Percentiles rank a stretch among this genome's conserved stretches.
phyloP scores from a whole-genome alignment of 2,113 vertebrate species.

The Phrynosoma blainvillii region DNA sequence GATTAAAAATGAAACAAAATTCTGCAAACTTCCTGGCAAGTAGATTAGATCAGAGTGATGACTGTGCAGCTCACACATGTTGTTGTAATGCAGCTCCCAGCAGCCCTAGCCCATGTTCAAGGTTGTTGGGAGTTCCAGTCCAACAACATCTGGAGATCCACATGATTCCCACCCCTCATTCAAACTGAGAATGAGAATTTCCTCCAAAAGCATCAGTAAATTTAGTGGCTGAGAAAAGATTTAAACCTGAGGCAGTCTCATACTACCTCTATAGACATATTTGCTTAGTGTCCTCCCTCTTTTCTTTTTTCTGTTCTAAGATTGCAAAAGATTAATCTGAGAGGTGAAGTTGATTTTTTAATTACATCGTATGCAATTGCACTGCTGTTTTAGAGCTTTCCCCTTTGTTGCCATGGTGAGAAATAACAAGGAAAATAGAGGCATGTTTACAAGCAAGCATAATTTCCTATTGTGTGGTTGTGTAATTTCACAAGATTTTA shows the following conservation, averaged over 20 bases:
- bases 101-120: no score
- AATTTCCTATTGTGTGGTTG: not conserved
- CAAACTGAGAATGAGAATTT: not conserved
- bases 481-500: not conserved
- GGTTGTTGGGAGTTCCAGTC: no score
- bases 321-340: not conserved
- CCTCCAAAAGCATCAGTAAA: not conserved
- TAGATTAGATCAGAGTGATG: no score
- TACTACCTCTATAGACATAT: not conserved
- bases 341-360: not conserved
- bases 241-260: not conserved
- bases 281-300: not conserved
- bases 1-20: not conserved
- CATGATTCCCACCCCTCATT: not conserved
- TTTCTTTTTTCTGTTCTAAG: not conserved
- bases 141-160: no score
- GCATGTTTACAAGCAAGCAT: not conserved
- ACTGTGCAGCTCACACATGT: no score
- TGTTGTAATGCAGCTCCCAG: no score
- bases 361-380: not conserved
- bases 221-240: not conserved
- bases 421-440: slow-evolving; percentile 14
- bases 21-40: no score
- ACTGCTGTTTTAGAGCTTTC: not conserved
- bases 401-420: not conserved